phyloP scores from a whole-genome alignment of 2,797 vertebrate species.

The Danio tinwini region DNA sequence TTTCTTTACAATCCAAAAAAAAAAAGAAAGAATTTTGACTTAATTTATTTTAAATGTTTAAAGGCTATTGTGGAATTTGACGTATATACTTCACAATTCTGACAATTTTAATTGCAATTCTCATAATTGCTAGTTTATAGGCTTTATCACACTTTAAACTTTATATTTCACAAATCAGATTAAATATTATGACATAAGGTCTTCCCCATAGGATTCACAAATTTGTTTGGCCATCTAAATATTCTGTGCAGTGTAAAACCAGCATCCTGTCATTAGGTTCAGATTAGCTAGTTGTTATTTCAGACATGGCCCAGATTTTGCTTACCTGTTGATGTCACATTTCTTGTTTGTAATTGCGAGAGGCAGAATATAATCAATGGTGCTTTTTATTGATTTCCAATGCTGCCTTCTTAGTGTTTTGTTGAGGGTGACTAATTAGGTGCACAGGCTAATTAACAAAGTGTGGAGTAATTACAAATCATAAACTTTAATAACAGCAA shows the following conservation, averaged over 20 bases:
- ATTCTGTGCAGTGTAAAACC: not conserved
- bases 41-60: too few relatives aligned
- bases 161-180: too few relatives aligned
- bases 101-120: too few relatives aligned
- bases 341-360: slow-evolving; percentile 21
- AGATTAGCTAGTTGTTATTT: not conserved
- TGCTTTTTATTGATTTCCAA: slow-evolving; percentile 25
- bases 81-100: too few relatives aligned
- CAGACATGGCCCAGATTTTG: slow-evolving; percentile 10
- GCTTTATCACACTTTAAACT: too few relatives aligned
- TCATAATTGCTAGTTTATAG: too few relatives aligned
- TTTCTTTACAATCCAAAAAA: too few relatives aligned
- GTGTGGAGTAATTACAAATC: slow-evolving; percentile 11
- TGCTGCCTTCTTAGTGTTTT: slow-evolving; percentile 9
- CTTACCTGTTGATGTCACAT: slow-evolving; percentile 9
- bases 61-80: too few relatives aligned
- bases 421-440: slow-evolving; percentile 16
- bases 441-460: slow-evolving; percentile 27
- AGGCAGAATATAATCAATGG: slow-evolving; percentile 33
- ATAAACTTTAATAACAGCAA: slow-evolving; percentile 8
- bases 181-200: too few relatives aligned
- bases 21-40: too few relatives aligned
- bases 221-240: not conserved
- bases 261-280: not conserved
- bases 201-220: not conserved